Evolutionary conservation across 2,797 vertebrate species (phyloP), one percentile per base, ranked within the genome.

Genomic region (Amphiprion clarkii): DNA sequence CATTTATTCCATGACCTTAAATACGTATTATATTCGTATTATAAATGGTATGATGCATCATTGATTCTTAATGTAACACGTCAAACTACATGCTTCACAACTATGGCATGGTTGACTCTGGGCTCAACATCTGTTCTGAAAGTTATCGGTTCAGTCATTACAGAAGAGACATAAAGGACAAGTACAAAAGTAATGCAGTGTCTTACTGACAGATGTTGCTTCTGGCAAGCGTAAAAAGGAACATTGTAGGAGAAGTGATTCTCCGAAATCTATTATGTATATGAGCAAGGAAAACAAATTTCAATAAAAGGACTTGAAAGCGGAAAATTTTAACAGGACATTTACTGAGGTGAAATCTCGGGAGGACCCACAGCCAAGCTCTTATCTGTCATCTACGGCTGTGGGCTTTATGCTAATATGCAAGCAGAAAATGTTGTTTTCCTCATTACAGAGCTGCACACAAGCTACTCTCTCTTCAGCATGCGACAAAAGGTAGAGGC

Each of bases 311-410:
- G 52, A n/a, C 23, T 21, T 65, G n/a, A 64, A 29, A 69, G 59
- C 14, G 5, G 13, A 27, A 31, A 66, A 52, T 68, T 65, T 69
- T 40, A 48, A 44, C 6, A 57, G 52, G 39, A 75, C 13, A 52
- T 74, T 66, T 39, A 66, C 6, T 40, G 58, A 78, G 25, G 56
- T 51, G 44, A 73, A 19, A 66, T 69, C 31, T 83, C 49, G 29
- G 44, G 49, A 68, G 17, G 62, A 51, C 13, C 58, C 48, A 46
- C 53, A 44, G 58, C 54, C 9, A 42, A 54, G 11, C 60, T 58
- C 62, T 39, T 67, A 80, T 82, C 79, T 75, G 70, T 78, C 70
- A 84, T 85, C 82, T 71, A 57, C 77, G 78, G 76, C 77, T 70
- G 51, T 51, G 54, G 55, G 74, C 74, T 82, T 51, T 52, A 36